These are phyloP conservation scores for Ascidia mentula DNA, from an alignment of 23 tunicate genomes.

Conservation along the genomic window DNA sequence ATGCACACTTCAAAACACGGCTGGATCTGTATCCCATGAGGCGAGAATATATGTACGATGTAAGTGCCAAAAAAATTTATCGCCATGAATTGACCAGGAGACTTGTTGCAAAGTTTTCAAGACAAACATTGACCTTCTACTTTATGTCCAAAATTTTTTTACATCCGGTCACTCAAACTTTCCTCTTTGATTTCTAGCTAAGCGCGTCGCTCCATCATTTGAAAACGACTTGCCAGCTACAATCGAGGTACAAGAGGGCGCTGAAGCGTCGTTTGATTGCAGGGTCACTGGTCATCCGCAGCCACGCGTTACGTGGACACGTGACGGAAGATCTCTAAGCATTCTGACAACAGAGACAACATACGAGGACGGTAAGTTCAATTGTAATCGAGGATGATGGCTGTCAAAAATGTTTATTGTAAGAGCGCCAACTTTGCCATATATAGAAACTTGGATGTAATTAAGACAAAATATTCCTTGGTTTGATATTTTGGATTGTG, in stretches of 20 bases:
- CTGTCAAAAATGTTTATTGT: too few species aligned
- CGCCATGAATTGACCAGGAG: too few species aligned
- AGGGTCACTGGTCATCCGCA: slow-evolving; percentile 93
- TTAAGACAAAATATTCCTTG: too few species aligned
- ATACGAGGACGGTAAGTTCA: slow-evolving; percentile 77
- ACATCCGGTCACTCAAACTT: too few species aligned
- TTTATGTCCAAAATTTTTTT: too few species aligned
- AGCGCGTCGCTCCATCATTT: slow-evolving; percentile 77
- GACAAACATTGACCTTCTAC: too few species aligned
- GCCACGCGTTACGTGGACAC: slow-evolving; percentile 93
- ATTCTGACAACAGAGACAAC: slow-evolving; percentile 90
- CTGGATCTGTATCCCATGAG: slow-evolving; percentile 74
- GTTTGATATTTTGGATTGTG: too few species aligned
- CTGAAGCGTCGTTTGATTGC: slow-evolving; percentile 62
- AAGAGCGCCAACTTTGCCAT: too few species aligned
- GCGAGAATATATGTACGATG: slow-evolving; percentile 82
- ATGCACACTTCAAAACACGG: slow-evolving; percentile 51
- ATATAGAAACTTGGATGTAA: too few species aligned
- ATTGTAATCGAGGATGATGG: neutral
- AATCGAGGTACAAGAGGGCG: slow-evolving; percentile 62
- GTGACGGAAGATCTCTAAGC: slow-evolving; percentile 86
- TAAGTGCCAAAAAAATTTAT: too few species aligned
- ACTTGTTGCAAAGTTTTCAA: too few species aligned
- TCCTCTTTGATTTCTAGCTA: slow-evolving; percentile 41
- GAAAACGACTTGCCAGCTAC: slow-evolving; percentile 51